Evolutionary conservation across 2,888 invertebrate genomes (phyloP).

Genomic region (Osmoderma eremita): DNA sequence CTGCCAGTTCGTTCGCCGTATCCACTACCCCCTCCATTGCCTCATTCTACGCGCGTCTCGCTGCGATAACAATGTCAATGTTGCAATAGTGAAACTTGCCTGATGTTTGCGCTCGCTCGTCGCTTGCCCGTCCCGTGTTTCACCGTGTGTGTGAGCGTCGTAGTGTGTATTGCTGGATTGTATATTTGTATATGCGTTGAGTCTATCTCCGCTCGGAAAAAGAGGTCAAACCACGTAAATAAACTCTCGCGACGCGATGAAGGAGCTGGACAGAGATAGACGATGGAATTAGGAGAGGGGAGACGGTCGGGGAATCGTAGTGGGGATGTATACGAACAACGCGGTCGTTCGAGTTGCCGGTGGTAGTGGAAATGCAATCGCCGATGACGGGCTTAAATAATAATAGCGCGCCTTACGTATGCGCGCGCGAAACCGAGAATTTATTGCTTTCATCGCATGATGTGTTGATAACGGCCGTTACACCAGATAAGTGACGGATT

Average conservation of each 20-base stretch:
- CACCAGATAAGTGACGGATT: no score
- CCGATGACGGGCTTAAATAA: no score
- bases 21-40: neutral
- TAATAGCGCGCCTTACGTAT: no score
- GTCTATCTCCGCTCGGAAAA: slow-evolving; percentile 14
- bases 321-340: no score
- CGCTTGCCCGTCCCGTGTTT: slow-evolving; percentile 5
- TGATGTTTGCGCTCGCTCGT: no score
- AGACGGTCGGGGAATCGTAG: no score
- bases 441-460: no score
- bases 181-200: slow-evolving; percentile 1
- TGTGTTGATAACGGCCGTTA: no score
- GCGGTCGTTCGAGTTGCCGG: neutral
- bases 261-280: slow-evolving; percentile 4
- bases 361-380: neutral
- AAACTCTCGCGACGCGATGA: slow-evolving; percentile 13
- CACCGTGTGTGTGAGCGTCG: neutral
- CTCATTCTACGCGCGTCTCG: slow-evolving; percentile 3
- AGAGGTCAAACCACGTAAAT: slow-evolving; percentile 35
- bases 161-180: neutral
- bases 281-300: neutral
- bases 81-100: slow-evolving; percentile 45
- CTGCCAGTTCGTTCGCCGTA: neutral
- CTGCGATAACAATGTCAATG: slow-evolving; percentile 46
- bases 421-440: no score